Conservation (phyloP, 2,113 vertebrate genomes). For the Xiphophorus maculatus region DNA sequence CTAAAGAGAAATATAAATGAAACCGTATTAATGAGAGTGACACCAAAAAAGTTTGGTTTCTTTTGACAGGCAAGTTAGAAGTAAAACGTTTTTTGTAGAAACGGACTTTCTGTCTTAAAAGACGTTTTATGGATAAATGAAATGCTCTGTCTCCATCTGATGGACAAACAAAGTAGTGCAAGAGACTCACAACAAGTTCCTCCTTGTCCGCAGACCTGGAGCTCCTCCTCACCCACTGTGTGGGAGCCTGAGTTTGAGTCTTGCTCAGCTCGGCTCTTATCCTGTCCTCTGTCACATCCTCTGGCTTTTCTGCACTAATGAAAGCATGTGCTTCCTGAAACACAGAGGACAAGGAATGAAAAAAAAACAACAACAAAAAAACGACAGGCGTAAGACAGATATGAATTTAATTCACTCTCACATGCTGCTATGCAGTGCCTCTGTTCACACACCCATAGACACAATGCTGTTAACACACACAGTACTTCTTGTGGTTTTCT, state of each 20-base stretch:
- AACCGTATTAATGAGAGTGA: neutral
- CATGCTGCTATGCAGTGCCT: slow-evolving; percentile 20
- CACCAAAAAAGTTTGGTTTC: neutral
- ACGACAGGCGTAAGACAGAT: slow-evolving; percentile 31
- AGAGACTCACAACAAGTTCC: slow-evolving; percentile 78
- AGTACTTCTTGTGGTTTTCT: slow-evolving; percentile 48
- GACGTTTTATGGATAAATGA: neutral
- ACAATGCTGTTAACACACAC: slow-evolving; percentile 29
- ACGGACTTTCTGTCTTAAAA: neutral
- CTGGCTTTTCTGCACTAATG: slow-evolving; percentile 71
- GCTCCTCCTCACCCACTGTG: slow-evolving; percentile 72
- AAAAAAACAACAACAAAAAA: neutral
- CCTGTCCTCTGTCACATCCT: slow-evolving; percentile 80
- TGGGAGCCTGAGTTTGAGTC: slow-evolving; percentile 54
- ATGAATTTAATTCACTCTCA: slow-evolving; percentile 29
- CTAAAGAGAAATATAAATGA: slow-evolving; percentile 55
- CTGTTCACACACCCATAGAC: slow-evolving; percentile 1
- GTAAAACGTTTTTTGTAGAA: neutral
- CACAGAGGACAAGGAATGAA: slow-evolving; percentile 22
- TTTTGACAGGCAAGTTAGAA: neutral
- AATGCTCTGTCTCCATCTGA: slow-evolving; percentile 64
- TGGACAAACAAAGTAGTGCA: slow-evolving; percentile 41
- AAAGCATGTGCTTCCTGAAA: slow-evolving; percentile 80
- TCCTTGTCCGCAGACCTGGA: slow-evolving; percentile 72
- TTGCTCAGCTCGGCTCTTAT: slow-evolving; percentile 71